These are phyloP conservation scores for Chlorocebus sabaeus DNA, from an alignment of 2,113 vertebrate species.

Conservation along the genomic window DNA sequence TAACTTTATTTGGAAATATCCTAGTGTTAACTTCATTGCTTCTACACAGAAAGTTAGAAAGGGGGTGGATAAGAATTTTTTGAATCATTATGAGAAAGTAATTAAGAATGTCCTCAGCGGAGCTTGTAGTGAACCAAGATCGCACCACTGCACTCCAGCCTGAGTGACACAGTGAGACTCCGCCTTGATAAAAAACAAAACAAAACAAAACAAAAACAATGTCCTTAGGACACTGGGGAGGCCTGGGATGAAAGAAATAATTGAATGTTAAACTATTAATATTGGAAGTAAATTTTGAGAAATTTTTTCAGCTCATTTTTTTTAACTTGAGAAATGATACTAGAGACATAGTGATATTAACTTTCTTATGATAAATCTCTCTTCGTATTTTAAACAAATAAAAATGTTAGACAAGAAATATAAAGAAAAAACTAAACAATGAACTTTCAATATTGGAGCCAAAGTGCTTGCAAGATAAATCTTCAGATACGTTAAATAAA, in stretches of 20 bases:
- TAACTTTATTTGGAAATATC: background rate
- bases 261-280: background rate
- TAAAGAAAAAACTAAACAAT: background rate
- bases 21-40: background rate
- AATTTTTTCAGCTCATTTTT: background rate
- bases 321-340: background rate
- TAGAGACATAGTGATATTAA: background rate
- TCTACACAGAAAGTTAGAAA: background rate
- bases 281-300: background rate
- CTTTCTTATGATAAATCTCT: background rate
- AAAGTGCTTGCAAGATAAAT: background rate
- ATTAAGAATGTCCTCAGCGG: background rate
- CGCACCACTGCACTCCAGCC: too few relatives aligned
- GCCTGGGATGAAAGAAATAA: background rate
- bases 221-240: background rate
- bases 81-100: background rate
- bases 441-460: background rate
- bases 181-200: too few relatives aligned
- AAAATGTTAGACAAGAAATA: background rate
- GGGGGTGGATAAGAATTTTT: background rate
- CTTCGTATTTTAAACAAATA: background rate
- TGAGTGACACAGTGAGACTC: too few relatives aligned
- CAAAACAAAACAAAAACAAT: too few relatives aligned
- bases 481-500: background rate
- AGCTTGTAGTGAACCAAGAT: too few relatives aligned